Conservation (phyloP, 2,888 invertebrate genomes). For the Pseudococcus jackbeardsleyi region DNA sequence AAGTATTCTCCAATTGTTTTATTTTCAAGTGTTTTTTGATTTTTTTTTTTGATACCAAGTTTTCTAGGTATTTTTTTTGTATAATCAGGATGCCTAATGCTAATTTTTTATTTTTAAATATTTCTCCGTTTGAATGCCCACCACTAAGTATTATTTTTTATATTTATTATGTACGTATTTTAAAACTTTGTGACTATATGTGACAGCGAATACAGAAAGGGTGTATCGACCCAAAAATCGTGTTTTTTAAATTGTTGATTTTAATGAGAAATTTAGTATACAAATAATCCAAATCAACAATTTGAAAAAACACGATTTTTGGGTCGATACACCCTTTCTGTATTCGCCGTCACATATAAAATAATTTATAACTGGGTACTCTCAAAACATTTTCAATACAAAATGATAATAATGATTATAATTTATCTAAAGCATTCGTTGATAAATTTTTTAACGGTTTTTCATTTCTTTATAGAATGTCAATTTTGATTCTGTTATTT, state of each 20-base stretch:
- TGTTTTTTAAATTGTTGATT: too few relatives aligned
- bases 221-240: too few relatives aligned
- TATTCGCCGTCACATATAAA: too few relatives aligned
- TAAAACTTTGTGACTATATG: constrained; percentile 9
- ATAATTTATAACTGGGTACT: background rate
- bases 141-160: background rate
- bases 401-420: background rate
- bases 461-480: background rate
- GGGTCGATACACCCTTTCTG: too few relatives aligned
- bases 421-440: background rate
- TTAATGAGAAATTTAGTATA: too few relatives aligned
- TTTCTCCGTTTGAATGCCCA: background rate
- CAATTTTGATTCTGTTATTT: background rate
- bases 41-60: background rate
- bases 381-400: background rate
- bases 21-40: constrained; percentile 36
- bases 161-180: constrained; percentile 2
- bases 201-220: too few relatives aligned
- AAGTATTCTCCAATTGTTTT: constrained; percentile 34
- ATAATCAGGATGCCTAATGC: constrained; percentile 28
- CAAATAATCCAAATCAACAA: too few relatives aligned
- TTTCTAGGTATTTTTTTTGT: constrained; percentile 22
- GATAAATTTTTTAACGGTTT: background rate
- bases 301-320: too few relatives aligned
- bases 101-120: background rate